Evolutionary conservation across 2,113 vertebrate genomes (phyloP).

Genomic region (Phrynocephalus versicolor): DNA sequence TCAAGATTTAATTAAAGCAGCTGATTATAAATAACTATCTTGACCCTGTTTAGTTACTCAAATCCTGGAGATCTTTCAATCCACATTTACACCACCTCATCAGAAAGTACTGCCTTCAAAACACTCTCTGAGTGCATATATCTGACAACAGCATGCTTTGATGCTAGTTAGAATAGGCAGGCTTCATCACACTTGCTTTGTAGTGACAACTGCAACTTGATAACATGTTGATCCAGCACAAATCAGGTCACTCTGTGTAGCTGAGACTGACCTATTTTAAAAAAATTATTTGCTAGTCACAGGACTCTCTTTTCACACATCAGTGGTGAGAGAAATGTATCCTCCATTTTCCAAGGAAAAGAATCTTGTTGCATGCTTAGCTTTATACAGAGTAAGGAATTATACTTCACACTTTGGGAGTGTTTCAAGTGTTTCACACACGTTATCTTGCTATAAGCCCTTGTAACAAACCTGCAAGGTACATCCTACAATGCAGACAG

Average conservation of each 20-base stretch:
- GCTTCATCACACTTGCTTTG: slow-evolving; percentile 54
- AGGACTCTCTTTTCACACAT: slow-evolving; percentile 24
- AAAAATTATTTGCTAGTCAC: slow-evolving; percentile 4
- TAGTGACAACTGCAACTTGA: slow-evolving; percentile 65
- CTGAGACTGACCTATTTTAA: slow-evolving; percentile 55
- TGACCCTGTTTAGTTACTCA: slow-evolving; percentile 52
- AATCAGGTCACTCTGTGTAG: slow-evolving; percentile 66
- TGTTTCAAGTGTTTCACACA: neutral
- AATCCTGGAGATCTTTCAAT: slow-evolving; percentile 57
- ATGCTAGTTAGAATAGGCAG: slow-evolving; percentile 61
- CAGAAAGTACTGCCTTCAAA: slow-evolving; percentile 60
- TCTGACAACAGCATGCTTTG: slow-evolving; percentile 52
- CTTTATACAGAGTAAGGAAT: slow-evolving; percentile 35
- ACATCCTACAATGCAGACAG: neutral
- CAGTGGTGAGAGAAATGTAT: slow-evolving; percentile 50
- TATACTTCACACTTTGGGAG: neutral
- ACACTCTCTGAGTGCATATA: neutral
- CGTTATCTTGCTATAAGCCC: neutral
- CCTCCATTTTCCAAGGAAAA: slow-evolving; percentile 22
- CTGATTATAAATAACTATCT: slow-evolving; percentile 71
- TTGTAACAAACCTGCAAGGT: neutral
- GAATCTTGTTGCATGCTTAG: slow-evolving; percentile 29
- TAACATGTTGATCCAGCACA: slow-evolving; percentile 66
- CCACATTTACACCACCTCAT: slow-evolving; percentile 49
- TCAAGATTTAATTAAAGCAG: slow-evolving; percentile 62